Evolutionary conservation across 2,888 invertebrate genomes (phyloP).

Genomic region (Ypsolopha sequella): DNA sequence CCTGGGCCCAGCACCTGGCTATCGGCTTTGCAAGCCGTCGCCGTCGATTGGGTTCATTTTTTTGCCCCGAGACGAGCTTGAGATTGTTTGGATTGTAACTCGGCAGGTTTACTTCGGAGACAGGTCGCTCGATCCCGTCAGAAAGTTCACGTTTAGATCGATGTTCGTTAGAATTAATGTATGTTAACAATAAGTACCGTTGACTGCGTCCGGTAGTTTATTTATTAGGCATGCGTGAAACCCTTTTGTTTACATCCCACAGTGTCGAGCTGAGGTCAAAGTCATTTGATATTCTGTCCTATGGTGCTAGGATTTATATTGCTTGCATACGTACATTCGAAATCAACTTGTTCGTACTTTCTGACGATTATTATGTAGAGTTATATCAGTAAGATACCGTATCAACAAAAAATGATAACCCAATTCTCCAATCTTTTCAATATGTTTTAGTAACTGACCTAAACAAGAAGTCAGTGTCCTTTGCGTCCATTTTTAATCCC

Average conservation of each 20-base stretch:
- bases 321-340: neutral
- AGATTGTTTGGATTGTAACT: conserved; percentile 32
- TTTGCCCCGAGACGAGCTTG: conserved; percentile 21
- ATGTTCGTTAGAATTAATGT: neutral
- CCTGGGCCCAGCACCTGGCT: conserved; percentile 35
- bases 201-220: neutral
- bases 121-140: conserved; percentile 18
- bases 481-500: too few relatives aligned
- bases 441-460: neutral
- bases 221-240: conserved; percentile 2
- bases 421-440: neutral
- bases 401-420: too few relatives aligned
- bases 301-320: neutral
- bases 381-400: neutral
- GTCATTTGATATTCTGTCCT: neutral
- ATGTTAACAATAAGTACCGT: neutral
- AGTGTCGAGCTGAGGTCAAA: neutral
- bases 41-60: conserved; percentile 21
- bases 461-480: too few relatives aligned
- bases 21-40: conserved; percentile 11
- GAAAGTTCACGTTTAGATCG: neutral
- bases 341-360: neutral
- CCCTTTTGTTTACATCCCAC: neutral
- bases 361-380: neutral
- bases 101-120: conserved; percentile 35